Evolutionary conservation across 2,888 invertebrate genomes (phyloP).

Genomic region (Perizoma flavofasciatum): DNA sequence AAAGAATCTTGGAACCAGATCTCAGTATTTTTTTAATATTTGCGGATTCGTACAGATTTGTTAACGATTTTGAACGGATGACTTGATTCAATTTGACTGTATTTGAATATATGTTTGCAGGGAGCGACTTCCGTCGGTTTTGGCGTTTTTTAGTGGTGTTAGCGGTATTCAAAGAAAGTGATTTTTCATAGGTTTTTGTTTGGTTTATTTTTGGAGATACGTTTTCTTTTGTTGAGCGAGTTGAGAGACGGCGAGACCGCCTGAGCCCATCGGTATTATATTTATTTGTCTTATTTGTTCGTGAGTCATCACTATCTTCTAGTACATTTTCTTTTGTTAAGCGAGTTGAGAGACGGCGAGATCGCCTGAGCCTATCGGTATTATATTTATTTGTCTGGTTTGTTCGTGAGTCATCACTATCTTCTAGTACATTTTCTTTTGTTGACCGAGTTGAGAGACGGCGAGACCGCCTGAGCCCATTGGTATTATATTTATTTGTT

Average conservation of each 20-base stretch:
- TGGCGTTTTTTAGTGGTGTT: conserved; percentile 1
- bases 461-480: conserved; percentile 2
- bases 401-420: background rate
- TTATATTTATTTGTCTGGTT: conserved; percentile 9
- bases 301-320: no score
- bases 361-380: background rate
- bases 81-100: background rate
- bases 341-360: conserved; percentile 1
- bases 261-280: conserved; percentile 2
- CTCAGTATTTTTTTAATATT: background rate
- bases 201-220: background rate
- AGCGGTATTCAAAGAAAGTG: background rate
- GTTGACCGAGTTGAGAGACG: conserved; percentile 2
- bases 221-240: conserved; percentile 6
- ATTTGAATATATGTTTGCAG: conserved; percentile 4
- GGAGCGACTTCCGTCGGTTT: conserved; percentile 10
- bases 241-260: conserved; percentile 4
- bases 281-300: conserved; percentile 2
- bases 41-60: background rate
- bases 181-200: background rate
- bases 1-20: background rate
- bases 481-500: conserved; percentile 6
- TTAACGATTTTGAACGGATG: conserved; percentile 5
- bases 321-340: conserved; percentile 4
- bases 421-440: conserved; percentile 1